Conservation (phyloP, 2,888 invertebrate genomes). For the Dione juno region DNA sequence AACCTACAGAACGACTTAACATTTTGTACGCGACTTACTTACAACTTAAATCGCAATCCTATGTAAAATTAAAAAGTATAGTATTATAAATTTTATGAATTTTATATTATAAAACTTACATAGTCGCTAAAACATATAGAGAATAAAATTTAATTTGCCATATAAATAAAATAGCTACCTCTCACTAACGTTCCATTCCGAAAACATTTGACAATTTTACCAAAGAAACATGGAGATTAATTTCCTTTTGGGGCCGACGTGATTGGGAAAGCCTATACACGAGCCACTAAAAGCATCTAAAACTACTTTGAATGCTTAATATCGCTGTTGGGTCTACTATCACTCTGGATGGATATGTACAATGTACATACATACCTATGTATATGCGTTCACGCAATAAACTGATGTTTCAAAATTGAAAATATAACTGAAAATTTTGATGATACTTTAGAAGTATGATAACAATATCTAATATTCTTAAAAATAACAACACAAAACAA, state of each 20-base stretch:
- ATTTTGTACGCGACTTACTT: too few relatives aligned
- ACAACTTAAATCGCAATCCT: too few relatives aligned
- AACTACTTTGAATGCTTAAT: constrained; percentile 47
- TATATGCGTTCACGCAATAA: constrained; percentile 1
- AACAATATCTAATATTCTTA: too few relatives aligned
- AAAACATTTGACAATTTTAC: constrained; percentile 51
- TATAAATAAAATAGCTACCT: neutral
- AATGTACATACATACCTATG: neutral
- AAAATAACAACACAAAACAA: too few relatives aligned
- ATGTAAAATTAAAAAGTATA: too few relatives aligned
- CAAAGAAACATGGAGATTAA: constrained; percentile 52
- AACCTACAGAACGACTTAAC: too few relatives aligned
- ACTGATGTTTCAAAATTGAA: neutral
- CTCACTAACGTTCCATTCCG: constrained; percentile 29
- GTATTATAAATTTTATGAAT: too few relatives aligned
- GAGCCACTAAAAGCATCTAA: constrained; percentile 43
- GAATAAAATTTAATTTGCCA: neutral
- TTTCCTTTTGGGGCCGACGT: constrained; percentile 51
- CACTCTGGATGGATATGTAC: neutral
- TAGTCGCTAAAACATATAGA: too few relatives aligned
- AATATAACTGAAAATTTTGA: neutral
- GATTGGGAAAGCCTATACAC: constrained; percentile 45
- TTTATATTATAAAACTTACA: too few relatives aligned
- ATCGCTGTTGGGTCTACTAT: constrained; percentile 26
- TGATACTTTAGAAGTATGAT: neutral